phyloP scores from a whole-genome alignment of 2,888 invertebrate genomes.

The Sycophila texana region DNA sequence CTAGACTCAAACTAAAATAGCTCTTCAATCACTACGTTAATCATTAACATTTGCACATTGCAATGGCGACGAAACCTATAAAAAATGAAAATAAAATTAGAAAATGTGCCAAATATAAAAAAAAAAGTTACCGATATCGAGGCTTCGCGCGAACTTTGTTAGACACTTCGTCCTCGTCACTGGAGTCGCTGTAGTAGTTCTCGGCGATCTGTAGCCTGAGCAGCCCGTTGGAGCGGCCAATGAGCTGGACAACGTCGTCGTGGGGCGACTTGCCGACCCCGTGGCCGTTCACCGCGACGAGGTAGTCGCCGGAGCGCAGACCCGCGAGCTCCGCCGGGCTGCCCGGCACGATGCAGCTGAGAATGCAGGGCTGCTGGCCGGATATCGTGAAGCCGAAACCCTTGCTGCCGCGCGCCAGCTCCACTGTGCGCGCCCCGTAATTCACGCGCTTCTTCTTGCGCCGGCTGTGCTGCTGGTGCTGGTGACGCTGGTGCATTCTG shows the following conservation, averaged over 20 bases:
- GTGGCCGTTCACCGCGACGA: constrained; percentile 93
- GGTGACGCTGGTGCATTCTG: constrained; percentile 42
- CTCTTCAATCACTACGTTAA: no score
- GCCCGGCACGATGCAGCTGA: constrained; percentile 93
- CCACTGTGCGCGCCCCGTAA: constrained; percentile 88
- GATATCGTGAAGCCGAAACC: constrained; percentile 99
- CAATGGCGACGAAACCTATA: neutral
- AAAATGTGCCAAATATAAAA: neutral
- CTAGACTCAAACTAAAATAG: no score
- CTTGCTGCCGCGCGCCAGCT: constrained; percentile 89
- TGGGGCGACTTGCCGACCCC: constrained; percentile 95
- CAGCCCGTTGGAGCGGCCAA: constrained; percentile 90
- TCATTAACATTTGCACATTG: no score
- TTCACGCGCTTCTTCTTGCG: constrained; percentile 84
- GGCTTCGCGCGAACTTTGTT: constrained; percentile 79
- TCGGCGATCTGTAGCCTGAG: constrained; percentile 92
- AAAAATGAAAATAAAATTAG: neutral
- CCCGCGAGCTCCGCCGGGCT: constrained; percentile 95
- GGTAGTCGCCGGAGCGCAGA: constrained; percentile 92
- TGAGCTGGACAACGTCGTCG: constrained; percentile 93
- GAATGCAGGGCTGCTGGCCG: constrained; percentile 95
- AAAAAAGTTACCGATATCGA: constrained; percentile 78
- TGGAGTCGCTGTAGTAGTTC: constrained; percentile 90
- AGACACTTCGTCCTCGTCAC: constrained; percentile 83
- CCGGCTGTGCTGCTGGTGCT: constrained; percentile 77